Evolutionary conservation across 2,888 invertebrate genomes (phyloP).

Genomic region (Tuberolachnus salignus): DNA sequence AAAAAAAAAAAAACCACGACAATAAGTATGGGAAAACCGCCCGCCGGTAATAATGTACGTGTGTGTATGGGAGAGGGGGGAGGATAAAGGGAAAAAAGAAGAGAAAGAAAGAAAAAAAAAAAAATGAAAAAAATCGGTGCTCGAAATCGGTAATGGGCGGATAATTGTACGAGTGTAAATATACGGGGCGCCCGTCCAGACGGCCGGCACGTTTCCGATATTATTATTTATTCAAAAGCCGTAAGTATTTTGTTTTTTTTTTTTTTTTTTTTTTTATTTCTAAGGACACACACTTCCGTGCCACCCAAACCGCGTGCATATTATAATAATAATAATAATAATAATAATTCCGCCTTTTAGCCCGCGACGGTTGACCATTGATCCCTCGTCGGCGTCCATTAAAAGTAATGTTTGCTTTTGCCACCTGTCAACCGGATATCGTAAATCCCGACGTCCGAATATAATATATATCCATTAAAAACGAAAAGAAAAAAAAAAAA

Average conservation of each 20-base stretch:
- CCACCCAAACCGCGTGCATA: not conserved
- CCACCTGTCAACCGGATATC: constrained; percentile 54
- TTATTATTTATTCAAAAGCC: constrained; percentile 55
- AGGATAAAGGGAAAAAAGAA: too few species aligned
- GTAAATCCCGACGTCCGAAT: constrained; percentile 51
- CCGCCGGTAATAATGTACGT: not conserved
- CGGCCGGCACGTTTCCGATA: constrained; percentile 3
- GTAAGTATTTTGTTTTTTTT: constrained; percentile 27
- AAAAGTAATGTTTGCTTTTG: constrained; percentile 53
- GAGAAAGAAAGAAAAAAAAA: too few species aligned
- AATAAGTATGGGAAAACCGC: not conserved
- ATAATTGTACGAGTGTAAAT: constrained; percentile 47
- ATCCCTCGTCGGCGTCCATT: constrained; percentile 46
- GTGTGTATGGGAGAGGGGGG: not conserved
- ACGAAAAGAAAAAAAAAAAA: too few species aligned
- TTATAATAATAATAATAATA: not conserved
- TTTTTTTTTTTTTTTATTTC: constrained; percentile 16
- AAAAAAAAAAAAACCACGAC: not conserved
- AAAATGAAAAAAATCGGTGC: constrained; percentile 34
- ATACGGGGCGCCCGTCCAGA: not conserved
- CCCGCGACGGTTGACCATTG: constrained; percentile 54
- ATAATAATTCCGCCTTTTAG: constrained; percentile 41
- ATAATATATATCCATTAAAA: constrained; percentile 48
- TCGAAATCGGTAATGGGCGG: constrained; percentile 56
- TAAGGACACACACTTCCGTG: constrained; percentile 23